Evolutionary conservation across 2,113 vertebrate genomes (phyloP).

Genomic region (Paradoxurus hermaphroditus): DNA sequence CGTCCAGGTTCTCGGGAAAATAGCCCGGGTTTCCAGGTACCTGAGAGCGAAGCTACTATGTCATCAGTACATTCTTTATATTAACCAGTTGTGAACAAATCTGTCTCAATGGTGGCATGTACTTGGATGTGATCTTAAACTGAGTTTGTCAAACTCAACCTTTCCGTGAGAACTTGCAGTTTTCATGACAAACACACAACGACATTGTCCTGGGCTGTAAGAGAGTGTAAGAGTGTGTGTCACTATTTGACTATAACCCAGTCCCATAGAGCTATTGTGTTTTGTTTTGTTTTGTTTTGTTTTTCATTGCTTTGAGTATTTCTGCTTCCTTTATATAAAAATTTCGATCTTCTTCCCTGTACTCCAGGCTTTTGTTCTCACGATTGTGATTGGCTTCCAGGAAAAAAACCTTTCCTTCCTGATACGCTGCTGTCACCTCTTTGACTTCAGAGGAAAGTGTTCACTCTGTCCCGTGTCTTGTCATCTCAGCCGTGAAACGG

Average conservation of each 20-base stretch:
- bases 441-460: neutral
- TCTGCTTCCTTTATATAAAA: neutral
- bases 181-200: neutral
- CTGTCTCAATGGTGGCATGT: neutral
- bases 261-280: neutral
- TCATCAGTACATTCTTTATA: neutral
- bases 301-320: slow-evolving; percentile 1
- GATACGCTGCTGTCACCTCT: neutral
- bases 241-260: neutral
- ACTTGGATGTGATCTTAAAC: neutral
- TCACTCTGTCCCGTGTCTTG: neutral
- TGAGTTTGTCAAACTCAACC: neutral
- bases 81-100: neutral
- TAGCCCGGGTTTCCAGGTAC: neutral
- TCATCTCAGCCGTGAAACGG: neutral
- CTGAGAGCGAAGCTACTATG: neutral
- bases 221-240: neutral
- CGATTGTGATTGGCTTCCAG: neutral
- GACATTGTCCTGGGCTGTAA: neutral
- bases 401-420: neutral
- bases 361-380: neutral
- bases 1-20: neutral
- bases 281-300: no score
- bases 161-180: neutral
- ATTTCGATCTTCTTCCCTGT: neutral